Percentiles rank a stretch among this genome's conserved stretches.
phyloP scores from a whole-genome alignment of 1,140 invertebrate genomes.

The Copidosoma floridanum region DNA sequence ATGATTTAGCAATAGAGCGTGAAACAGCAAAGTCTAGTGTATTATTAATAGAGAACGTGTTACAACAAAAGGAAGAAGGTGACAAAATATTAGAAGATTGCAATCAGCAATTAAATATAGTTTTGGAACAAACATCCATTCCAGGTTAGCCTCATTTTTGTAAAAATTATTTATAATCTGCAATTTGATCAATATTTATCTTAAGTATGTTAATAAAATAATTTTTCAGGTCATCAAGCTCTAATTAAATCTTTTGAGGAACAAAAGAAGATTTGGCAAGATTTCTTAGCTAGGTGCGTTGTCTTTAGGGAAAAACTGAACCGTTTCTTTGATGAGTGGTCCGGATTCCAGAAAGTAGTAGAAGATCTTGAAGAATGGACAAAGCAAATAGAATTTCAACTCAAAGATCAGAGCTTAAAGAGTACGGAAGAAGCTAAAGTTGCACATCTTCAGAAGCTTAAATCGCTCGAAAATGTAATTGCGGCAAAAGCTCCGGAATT shows the following conservation, averaged over 20 bases:
- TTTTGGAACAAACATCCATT: conserved; percentile 76
- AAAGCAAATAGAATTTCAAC: conserved; percentile 76
- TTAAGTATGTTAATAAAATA: too few species aligned
- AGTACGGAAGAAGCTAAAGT: conserved; percentile 81
- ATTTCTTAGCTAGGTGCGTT: conserved; percentile 71
- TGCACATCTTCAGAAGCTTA: conserved; percentile 76
- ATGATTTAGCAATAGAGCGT: conserved; percentile 70
- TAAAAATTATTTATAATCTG: background rate
- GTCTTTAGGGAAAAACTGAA: conserved; percentile 68
- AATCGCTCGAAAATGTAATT: conserved; percentile 74
- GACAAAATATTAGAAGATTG: conserved; percentile 71
- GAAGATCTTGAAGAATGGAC: conserved; percentile 80
- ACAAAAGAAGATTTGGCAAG: conserved; percentile 73
- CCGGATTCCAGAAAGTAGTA: conserved; percentile 75
- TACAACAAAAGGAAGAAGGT: conserved; percentile 71
- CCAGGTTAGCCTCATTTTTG: conserved; percentile 46
- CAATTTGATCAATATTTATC: background rate
- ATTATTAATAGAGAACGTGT: conserved; percentile 71
- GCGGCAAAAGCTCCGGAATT: conserved; percentile 70
- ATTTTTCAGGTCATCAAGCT: conserved; percentile 62
- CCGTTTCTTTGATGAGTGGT: conserved; percentile 72
- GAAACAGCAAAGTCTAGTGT: conserved; percentile 75
- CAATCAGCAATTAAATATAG: conserved; percentile 68
- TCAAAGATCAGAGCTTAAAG: conserved; percentile 88
- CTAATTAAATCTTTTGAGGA: conserved; percentile 75